Conservation (phyloP, 2,113 vertebrate species). For the Stictonetta naevosa region DNA sequence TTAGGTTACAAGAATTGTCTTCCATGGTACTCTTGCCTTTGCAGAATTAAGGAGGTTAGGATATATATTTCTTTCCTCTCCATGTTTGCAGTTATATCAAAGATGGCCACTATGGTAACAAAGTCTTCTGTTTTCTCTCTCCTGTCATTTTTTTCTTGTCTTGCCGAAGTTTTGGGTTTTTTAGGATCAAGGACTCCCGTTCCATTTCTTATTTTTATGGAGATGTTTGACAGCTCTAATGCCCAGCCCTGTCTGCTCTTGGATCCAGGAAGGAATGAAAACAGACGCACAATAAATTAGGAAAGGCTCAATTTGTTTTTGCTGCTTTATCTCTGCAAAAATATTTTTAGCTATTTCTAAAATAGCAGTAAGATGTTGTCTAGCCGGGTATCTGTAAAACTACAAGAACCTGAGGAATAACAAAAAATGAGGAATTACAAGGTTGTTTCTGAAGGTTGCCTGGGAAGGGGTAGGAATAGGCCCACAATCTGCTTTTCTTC, state of each 20-base stretch:
- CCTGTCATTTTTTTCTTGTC: constrained; percentile 27
- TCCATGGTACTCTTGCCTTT: background rate
- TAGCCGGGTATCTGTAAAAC: background rate
- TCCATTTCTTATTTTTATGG: constrained; percentile 3
- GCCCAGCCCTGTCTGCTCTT: background rate
- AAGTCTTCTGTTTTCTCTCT: constrained; percentile 1
- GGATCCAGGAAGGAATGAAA: background rate
- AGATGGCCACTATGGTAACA: background rate
- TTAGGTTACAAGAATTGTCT: background rate
- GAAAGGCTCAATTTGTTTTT: background rate
- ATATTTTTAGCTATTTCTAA: background rate
- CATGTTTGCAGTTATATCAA: background rate
- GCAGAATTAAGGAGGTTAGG: background rate
- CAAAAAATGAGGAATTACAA: background rate
- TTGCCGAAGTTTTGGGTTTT: background rate
- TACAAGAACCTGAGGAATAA: background rate
- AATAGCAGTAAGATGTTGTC: background rate
- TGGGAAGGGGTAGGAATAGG: background rate
- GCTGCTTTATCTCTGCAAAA: background rate
- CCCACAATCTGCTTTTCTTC: background rate
- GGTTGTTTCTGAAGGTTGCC: background rate
- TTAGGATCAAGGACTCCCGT: background rate
- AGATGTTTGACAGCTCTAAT: background rate
- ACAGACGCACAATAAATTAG: background rate
- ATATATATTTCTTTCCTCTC: background rate